Evolutionary conservation across 2,113 vertebrate genomes (phyloP).

Genomic region (Antechinus stuartii): DNA sequence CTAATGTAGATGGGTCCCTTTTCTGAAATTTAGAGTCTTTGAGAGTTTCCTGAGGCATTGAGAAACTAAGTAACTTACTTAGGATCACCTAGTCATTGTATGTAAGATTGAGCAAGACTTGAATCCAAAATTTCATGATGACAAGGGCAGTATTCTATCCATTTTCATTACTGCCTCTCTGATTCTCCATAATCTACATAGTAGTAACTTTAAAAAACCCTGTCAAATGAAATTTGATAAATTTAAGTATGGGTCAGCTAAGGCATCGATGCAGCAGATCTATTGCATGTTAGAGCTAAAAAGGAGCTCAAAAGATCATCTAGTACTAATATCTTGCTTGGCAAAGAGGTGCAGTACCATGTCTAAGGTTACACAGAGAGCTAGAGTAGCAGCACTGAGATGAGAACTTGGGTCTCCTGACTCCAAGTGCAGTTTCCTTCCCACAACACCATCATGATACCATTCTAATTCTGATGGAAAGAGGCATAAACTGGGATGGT

Average conservation of each 20-base stretch:
- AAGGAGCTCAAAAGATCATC: neutral
- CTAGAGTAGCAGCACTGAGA: neutral
- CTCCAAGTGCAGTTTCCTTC: neutral
- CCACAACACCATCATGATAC: neutral
- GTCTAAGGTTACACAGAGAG: neutral
- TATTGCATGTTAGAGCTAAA: neutral
- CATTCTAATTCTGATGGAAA: neutral
- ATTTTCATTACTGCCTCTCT: neutral
- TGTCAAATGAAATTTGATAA: neutral
- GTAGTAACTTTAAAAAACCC: neutral
- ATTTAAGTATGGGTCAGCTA: neutral
- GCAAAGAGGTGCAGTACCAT: neutral
- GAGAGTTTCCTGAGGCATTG: neutral
- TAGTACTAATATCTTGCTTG: neutral
- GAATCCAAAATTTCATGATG: neutral
- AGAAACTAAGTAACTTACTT: neutral
- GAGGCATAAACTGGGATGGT: neutral
- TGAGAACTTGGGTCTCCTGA: neutral
- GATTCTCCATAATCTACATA: neutral
- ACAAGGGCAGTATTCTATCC: neutral
- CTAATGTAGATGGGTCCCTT: neutral
- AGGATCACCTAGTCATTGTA: neutral
- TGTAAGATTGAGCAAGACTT: neutral
- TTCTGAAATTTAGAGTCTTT: neutral
- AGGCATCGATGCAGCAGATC: neutral